Percentiles rank a stretch among this genome's conserved stretches.
Evolutionary conservation across 2,797 vertebrate genomes (phyloP).

Genomic region (Rhyacichthys aspro): DNA sequence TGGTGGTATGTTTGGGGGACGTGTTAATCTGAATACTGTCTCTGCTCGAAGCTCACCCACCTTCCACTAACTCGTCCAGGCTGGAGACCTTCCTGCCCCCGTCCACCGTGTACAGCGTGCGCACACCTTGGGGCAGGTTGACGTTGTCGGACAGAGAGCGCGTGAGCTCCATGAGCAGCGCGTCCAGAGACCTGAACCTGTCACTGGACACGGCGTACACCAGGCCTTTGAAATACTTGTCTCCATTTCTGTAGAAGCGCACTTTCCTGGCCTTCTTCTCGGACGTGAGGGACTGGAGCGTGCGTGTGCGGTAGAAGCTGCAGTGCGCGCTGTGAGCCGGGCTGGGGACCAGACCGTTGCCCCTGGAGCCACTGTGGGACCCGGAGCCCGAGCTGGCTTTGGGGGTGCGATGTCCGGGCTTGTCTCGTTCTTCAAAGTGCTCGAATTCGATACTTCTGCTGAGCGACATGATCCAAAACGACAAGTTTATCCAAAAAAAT

Average conservation of each 20-base stretch:
- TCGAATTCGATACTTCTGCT: constrained; percentile 91
- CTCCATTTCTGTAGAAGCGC: constrained; percentile 96
- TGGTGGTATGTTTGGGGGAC: not conserved
- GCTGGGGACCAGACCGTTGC: constrained; percentile 89
- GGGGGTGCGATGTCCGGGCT: constrained; percentile 78
- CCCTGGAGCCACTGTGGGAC: constrained; percentile 82
- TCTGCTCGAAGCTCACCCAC: constrained; percentile 73
- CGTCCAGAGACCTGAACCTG: constrained; percentile 94
- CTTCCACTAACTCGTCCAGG: constrained; percentile 92
- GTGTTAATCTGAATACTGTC: not conserved
- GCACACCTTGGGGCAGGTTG: constrained; percentile 94
- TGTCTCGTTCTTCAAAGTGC: constrained; percentile 95
- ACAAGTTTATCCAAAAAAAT: constrained; percentile 14
- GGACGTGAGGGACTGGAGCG: constrained; percentile 93
- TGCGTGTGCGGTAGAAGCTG: constrained; percentile 96
- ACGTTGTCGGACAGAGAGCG: constrained; percentile 94
- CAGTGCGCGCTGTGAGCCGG: constrained; percentile 98
- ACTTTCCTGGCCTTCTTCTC: constrained; percentile 95
- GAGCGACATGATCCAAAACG: constrained; percentile 66
- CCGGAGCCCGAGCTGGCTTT: constrained; percentile 74
- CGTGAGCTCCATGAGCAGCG: constrained; percentile 94
- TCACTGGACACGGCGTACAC: constrained; percentile 93
- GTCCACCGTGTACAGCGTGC: constrained; percentile 89
- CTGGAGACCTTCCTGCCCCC: constrained; percentile 88
- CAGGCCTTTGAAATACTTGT: constrained; percentile 96